Percentiles rank a stretch among this genome's conserved stretches.
These are phyloP conservation scores for Betta splendens DNA, from an alignment of 2,797 vertebrate species.

Conservation along the genomic window DNA sequence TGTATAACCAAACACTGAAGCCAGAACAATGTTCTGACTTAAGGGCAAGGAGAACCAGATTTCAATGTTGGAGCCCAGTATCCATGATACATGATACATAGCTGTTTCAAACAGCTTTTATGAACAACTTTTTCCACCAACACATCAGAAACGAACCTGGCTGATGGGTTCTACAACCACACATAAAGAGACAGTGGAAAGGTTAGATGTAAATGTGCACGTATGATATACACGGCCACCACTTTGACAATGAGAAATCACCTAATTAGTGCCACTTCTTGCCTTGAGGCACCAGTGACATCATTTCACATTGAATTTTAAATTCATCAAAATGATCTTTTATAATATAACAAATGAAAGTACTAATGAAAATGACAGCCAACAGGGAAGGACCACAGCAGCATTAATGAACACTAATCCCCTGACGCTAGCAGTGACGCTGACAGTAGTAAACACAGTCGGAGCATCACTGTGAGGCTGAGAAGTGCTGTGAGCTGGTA, in stretches of 20 bases:
- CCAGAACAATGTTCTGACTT: too few relatives aligned
- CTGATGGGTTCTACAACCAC: too few relatives aligned
- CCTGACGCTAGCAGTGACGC: slow-evolving; percentile 26
- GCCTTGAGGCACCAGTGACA: slow-evolving; percentile 6
- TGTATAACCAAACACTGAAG: too few relatives aligned
- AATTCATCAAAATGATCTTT: slow-evolving; percentile 21
- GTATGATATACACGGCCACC: background rate
- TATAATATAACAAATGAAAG: slow-evolving; percentile 21
- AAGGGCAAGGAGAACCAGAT: too few relatives aligned
- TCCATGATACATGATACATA: too few relatives aligned
- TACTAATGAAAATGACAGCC: slow-evolving; percentile 9
- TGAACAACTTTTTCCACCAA: too few relatives aligned
- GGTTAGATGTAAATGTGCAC: too few relatives aligned
- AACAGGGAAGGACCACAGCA: slow-evolving; percentile 29
- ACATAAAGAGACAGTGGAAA: too few relatives aligned
- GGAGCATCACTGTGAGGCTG: background rate
- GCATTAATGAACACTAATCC: slow-evolving; percentile 25
- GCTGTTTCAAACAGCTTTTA: background rate
- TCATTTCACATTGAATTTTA: too few relatives aligned
- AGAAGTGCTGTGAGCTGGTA: background rate
- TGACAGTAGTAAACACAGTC: slow-evolving; percentile 2
- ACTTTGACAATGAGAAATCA: slow-evolving; percentile 15
- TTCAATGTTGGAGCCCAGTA: too few relatives aligned
- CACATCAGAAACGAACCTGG: too few relatives aligned
- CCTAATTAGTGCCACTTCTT: background rate